Evolutionary conservation across 2,113 vertebrate genomes (phyloP).

Genomic region (Gavialis gangeticus): DNA sequence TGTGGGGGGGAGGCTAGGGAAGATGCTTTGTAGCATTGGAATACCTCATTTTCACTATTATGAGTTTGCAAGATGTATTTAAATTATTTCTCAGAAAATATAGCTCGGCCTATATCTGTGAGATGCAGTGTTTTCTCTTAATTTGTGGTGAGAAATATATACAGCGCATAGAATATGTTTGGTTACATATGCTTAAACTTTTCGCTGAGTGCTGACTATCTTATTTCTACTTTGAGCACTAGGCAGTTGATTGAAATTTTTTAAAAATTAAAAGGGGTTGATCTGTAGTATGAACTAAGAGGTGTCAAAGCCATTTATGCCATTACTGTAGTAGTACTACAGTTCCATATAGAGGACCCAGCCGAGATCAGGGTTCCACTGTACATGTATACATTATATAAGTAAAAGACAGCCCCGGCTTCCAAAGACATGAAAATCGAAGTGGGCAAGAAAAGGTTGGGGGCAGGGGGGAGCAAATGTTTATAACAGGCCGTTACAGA

Average conservation of each 20-base stretch:
- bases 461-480: too few relatives aligned
- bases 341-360: neutral
- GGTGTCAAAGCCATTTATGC: neutral
- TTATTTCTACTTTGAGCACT: neutral
- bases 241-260: neutral
- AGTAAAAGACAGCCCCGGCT: neutral
- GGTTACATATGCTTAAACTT: neutral
- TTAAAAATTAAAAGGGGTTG: neutral
- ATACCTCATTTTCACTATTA: neutral
- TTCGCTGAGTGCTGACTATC: neutral
- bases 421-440: neutral
- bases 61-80: neutral
- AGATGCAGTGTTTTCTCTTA: neutral
- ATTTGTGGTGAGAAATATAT: neutral
- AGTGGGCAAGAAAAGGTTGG: too few relatives aligned
- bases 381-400: neutral
- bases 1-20: too few relatives aligned
- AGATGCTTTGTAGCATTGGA: too few relatives aligned
- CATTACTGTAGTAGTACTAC: neutral
- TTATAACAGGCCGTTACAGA: too few relatives aligned
- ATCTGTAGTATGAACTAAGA: neutral
- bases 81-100: neutral
- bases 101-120: too few relatives aligned
- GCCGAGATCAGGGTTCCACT: neutral
- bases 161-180: neutral